Evolutionary conservation across 2,888 invertebrate genomes (phyloP), one percentile per base, ranked within the genome.

Genomic region (Volucella inanis): DNA sequence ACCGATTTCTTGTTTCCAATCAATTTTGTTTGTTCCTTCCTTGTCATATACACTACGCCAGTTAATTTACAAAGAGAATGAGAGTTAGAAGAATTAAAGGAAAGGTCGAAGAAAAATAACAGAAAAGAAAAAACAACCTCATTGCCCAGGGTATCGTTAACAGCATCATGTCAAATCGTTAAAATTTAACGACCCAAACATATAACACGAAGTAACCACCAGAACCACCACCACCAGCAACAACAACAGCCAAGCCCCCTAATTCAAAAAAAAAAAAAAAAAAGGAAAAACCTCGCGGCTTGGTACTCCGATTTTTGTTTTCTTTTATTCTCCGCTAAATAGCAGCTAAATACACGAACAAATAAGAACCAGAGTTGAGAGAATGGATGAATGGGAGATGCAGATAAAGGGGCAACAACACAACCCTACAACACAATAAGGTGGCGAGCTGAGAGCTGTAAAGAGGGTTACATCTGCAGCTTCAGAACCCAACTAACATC

Each of bases 291-390:
- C 38, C 49, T 50, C 59, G 12, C 71, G 71, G 50, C 75, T 75
- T 76, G 50, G 64, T 77, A 68, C 68, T 77, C 67, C 61, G 59
- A 62, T 55, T 67, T 52, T 68, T 22, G 38, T 55, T 59, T 71
- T 15, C 45, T 22, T 22, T 64, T 54, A 38, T 64, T 61, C 62
- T 80, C 41, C 67, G 65, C 45, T 77, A 78, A 83, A 78, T 64
- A 78, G 52, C 78, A 68, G 67, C 68, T 78, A 78, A 83, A 78
- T 74, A 74, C 67, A 82, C 59, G 79, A 80, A 80, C 67, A 80
- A 80, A 80, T 59, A 76, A 52, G 55, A 83, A 77, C 72, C 45
- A 31, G 31, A 59, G 57, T 50, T 59, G 3, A 31, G 31, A 31
- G 31, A 45, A 61, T 52, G 52, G 54, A 61, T 61, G 62, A 61